phyloP scores from a whole-genome alignment of 2,888 invertebrate species.

The Nephrotoma guestfalica region DNA sequence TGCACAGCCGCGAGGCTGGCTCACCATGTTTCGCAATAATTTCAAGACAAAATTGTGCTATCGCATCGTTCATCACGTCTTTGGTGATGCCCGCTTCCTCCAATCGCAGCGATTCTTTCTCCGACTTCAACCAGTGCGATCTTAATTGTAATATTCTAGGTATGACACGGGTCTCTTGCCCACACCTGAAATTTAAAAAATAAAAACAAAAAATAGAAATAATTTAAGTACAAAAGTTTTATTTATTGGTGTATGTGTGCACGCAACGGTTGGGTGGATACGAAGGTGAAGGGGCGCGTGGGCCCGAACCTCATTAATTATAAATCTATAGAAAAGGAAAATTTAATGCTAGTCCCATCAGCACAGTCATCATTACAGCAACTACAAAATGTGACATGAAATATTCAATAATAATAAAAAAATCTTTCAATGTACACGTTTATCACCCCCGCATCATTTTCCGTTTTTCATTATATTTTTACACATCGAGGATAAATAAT shows the following conservation, averaged over 20 bases:
- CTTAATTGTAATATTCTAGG: slow-evolving; percentile 91
- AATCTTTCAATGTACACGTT: background rate
- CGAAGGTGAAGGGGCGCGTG: background rate
- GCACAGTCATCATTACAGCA: background rate
- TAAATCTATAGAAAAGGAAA: background rate
- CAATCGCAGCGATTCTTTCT: slow-evolving; percentile 78
- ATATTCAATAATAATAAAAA: background rate
- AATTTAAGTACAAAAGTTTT: background rate
- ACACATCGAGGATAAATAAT: background rate
- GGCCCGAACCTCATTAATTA: background rate
- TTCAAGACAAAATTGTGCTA: slow-evolving; percentile 92
- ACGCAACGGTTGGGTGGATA: background rate
- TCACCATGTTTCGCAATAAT: slow-evolving; percentile 94
- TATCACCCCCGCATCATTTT: background rate
- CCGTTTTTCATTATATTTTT: background rate
- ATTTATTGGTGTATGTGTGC: background rate
- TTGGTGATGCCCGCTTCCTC: slow-evolving; percentile 90
- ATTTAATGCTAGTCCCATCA: background rate
- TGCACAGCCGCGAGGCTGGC: slow-evolving; percentile 87
- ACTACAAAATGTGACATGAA: background rate
- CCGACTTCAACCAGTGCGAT: slow-evolving; percentile 89
- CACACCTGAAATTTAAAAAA: slow-evolving; percentile 63
- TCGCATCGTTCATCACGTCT: slow-evolving; percentile 78
- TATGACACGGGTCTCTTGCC: slow-evolving; percentile 94
- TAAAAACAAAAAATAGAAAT: background rate